Conservation (phyloP, 2,888 invertebrate genomes). For the Acronicta psi region DNA sequence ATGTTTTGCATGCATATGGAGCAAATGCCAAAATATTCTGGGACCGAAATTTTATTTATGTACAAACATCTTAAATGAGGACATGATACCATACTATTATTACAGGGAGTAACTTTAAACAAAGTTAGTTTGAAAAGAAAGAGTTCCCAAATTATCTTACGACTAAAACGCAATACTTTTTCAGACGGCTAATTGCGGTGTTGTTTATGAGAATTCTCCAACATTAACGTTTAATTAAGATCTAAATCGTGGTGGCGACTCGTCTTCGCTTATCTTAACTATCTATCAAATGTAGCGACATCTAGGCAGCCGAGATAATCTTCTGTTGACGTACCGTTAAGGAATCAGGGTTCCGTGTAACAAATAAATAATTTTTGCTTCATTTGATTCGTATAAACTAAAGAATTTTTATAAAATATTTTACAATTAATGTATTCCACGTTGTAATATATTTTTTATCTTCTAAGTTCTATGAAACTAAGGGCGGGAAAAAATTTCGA, state of each 20-base stretch:
- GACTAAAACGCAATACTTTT: conserved; percentile 16
- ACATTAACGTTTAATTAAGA: conserved; percentile 58
- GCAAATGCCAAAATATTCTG: conserved; percentile 5
- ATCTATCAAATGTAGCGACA: conserved; percentile 59
- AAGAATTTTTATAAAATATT: too few species aligned
- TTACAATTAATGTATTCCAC: too few species aligned
- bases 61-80: too few species aligned
- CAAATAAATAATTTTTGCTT: not conserved
- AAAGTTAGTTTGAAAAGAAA: not conserved
- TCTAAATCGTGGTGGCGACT: conserved; percentile 51
- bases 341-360: conserved; percentile 32
- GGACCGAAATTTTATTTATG: too few species aligned
- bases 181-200: conserved; percentile 40
- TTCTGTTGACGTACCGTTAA: conserved; percentile 15
- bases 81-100: too few species aligned
- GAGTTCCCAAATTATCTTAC: not conserved
- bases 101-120: too few species aligned
- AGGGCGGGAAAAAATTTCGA: too few species aligned
- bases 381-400: too few species aligned
- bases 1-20: conserved; percentile 16
- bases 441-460: too few species aligned
- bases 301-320: conserved; percentile 49
- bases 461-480: too few species aligned
- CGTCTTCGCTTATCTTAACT: conserved; percentile 61
- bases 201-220: conserved; percentile 51